Conservation (phyloP, 2,888 invertebrate species). For the Candidula unifasciata region DNA sequence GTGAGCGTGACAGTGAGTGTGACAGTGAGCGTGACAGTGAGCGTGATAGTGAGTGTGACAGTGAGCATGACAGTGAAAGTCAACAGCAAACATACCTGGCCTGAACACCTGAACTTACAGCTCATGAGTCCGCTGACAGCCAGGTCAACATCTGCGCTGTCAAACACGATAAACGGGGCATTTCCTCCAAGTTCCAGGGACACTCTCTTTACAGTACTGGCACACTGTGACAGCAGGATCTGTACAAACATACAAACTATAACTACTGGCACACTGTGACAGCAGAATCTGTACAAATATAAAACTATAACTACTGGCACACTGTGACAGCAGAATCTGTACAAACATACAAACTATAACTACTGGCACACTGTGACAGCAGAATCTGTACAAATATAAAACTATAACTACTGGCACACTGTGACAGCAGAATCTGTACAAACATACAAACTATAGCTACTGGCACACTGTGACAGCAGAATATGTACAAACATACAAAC, state of each 20-base stretch:
- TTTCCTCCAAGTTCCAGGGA: conserved; percentile 98
- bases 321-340: background rate
- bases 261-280: background rate
- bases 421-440: no score
- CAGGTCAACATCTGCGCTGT: conserved; percentile 90
- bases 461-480: no score
- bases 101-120: conserved; percentile 96
- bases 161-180: conserved; percentile 97
- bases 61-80: no score
- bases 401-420: no score
- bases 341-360: background rate
- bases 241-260: conserved; percentile 62
- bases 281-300: no score
- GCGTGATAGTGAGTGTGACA: no score
- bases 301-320: background rate
- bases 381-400: background rate
- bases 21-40: no score
- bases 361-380: background rate
- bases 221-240: conserved; percentile 86
- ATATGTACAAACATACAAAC: no score
- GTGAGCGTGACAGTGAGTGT: no score
- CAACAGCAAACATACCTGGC: conserved; percentile 81
- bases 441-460: no score
- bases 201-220: conserved; percentile 91
- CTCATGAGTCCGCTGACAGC: conserved; percentile 92